Evolutionary conservation across 1,140 invertebrate species (phyloP), one percentile per base, ranked within the genome.

Genomic region (Bombus polaris): DNA sequence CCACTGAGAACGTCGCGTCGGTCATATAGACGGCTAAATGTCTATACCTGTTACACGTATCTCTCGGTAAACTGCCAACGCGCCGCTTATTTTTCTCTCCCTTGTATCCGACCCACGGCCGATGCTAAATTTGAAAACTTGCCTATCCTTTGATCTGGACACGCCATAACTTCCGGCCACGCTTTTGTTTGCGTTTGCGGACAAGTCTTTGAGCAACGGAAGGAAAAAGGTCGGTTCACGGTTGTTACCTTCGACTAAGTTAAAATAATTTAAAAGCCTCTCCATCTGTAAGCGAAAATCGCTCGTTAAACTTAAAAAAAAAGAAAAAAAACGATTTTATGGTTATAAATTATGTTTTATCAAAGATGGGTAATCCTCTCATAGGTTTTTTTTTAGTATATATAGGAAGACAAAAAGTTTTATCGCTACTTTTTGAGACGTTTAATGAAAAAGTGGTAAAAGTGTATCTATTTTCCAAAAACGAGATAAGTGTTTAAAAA

Each of bases 101-200:
- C 47, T 53, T 22, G 6, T 53, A 53, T 53, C 47, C 66, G 18
- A 18, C 1, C 18, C 9, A 22, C 18, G 18, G 28, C 13, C 37
- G 80, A 32, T 32, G 13, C 53, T 74, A 82, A 62, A 78, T 42
- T 78, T 78, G 75, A 78, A 78, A 78, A 78, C 76, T 44, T n/a
- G 39, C 25, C 28, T 13, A n/a, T n/a, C 42, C 76, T 78, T 78
- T 78, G 76, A 78, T 78, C 76, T 32, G 1, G n/a, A n/a, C 76
- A 39, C 25, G 75, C n/a, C 9, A 62, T 42, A 42, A 65, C 77
- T 79, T 68, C 39, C 62, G 32, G 37, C 74, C 22, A 8, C 6
- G 59, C 62, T 79, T 66, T 68, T 47, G 62, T 79, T 28, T 47
- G n/a, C 39, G 9, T 15, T 15, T 3, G 35, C 35, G 15, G 15